A percentile compares a stretch with the other conserved stretches of the same genome.
Evolutionary conservation across 23 tunicate genomes (phyloP).

Genomic region (Botrylloides violaceus): DNA sequence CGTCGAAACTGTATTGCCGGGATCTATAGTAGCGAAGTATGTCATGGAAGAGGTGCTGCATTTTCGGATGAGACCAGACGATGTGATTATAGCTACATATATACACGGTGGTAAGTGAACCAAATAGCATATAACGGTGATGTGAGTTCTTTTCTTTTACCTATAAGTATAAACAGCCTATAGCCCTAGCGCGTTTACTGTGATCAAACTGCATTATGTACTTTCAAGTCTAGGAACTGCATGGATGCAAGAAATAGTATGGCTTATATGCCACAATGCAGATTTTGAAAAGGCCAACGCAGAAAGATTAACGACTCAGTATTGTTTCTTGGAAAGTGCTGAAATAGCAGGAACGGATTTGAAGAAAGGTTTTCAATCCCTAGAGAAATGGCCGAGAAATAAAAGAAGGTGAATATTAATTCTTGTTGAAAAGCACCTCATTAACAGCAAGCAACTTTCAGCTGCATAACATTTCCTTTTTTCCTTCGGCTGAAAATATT

Average conservation of each 20-base stretch:
- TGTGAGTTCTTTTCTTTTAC: too few relatives aligned
- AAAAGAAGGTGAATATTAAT: conserved; percentile 18
- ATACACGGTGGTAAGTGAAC: conserved; percentile 19
- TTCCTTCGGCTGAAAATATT: too few relatives aligned
- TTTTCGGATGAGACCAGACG: conserved; percentile 11
- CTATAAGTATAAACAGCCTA: too few relatives aligned
- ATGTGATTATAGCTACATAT: conserved; percentile 7
- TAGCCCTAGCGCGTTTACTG: too few relatives aligned
- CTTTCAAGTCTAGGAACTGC: neutral
- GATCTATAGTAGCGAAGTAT: neutral
- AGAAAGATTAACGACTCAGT: neutral
- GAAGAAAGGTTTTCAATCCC: neutral
- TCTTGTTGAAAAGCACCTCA: too few relatives aligned
- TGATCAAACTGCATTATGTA: too few relatives aligned
- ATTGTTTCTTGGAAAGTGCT: neutral
- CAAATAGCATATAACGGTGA: too few relatives aligned
- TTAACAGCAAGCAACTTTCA: too few relatives aligned
- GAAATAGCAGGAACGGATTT: neutral
- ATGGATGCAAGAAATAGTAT: neutral
- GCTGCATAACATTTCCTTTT: too few relatives aligned
- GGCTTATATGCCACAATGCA: neutral
- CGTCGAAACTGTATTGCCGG: too few relatives aligned
- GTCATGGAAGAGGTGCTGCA: neutral
- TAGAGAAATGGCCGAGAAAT: conserved; percentile 11
- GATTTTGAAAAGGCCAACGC: neutral